Evolutionary conservation across 2,888 invertebrate genomes (phyloP).

Genomic region (Bugula neritina): DNA sequence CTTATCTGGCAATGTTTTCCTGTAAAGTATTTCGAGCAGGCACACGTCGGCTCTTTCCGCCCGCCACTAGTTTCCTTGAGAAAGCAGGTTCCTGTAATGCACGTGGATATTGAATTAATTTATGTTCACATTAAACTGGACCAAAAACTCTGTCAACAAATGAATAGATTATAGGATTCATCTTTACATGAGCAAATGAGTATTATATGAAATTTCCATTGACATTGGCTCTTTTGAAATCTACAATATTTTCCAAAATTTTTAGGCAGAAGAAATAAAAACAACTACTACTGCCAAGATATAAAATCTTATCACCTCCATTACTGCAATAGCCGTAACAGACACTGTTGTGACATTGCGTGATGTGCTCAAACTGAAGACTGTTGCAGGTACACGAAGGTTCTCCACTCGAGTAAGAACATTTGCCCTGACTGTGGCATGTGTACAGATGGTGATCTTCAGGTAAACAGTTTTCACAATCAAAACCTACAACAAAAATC

Average conservation of each 20-base stretch:
- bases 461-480: constrained; percentile 8
- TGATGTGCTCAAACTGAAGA: neutral
- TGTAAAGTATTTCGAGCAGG: constrained; percentile 3
- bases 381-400: neutral
- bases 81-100: neutral
- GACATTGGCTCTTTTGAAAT: too few relatives aligned
- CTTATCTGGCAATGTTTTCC: constrained; percentile 5
- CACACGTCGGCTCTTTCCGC: neutral
- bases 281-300: too few relatives aligned
- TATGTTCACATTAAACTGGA: too few relatives aligned
- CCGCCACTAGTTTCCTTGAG: neutral
- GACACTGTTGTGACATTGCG: neutral
- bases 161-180: too few relatives aligned
- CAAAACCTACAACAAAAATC: neutral
- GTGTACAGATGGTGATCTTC: neutral
- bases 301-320: constrained; percentile 15
- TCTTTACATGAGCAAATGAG: too few relatives aligned
- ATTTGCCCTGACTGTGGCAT: neutral
- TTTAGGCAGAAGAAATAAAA: too few relatives aligned
- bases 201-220: too few relatives aligned
- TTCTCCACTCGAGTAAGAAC: neutral
- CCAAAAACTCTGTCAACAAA: too few relatives aligned
- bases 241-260: too few relatives aligned
- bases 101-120: too few relatives aligned
- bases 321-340: neutral